Evolutionary conservation across 2,113 vertebrate species (phyloP), one percentile per base, ranked within the genome.

Genomic region (Ailuropoda melanoleuca): DNA sequence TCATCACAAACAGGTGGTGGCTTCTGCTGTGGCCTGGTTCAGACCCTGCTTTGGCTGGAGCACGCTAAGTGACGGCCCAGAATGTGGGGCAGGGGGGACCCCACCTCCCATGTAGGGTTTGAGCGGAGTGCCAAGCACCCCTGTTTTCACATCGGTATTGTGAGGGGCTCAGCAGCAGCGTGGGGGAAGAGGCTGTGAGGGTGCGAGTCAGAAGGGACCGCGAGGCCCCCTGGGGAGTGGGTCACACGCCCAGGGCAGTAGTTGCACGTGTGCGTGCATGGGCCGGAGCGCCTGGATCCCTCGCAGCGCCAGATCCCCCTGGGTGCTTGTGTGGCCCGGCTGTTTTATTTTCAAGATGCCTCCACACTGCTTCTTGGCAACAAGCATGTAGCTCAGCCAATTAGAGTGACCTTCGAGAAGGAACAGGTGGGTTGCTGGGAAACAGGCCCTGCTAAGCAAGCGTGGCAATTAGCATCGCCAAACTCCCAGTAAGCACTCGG

Each of bases 311-410:
- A 3, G 17, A 31, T 17, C 56, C 77, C 95, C 85, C 0, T 0
- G 64, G 88, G 62, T 93, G 39, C 96, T 31, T 4, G 0, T 77
- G 95, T 96, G 85, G 78, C 91, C 94, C 12, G 5, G 75, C 91
- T 23, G 8, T 94, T 98, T 96, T 95, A 64, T 88, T 98, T 98
- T 81, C 86, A 86, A 97, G 97, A 97, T 98, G 97, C 97, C 96
- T 98, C 93, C 80, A 91, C 78, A 74, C 8, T 53, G 98, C 97
- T 96, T 97, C 98, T 98, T 90, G 98, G 98, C 98, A 98, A 97
- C 98, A 89, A 96, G 70, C n/a, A 43, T 34, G 0, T 64, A 97
- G 78, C 81, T 88, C 89, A 96, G 98, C 97, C 95, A 48, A 85
- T 90, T 94, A 97, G 17, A 8, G 97, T 55, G 97, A 95, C 98